These are phyloP conservation scores for Aurelia aurita DNA, from an alignment of 30 jellyfish, hydroid and myxozoan genomes.

Conservation along the genomic window DNA sequence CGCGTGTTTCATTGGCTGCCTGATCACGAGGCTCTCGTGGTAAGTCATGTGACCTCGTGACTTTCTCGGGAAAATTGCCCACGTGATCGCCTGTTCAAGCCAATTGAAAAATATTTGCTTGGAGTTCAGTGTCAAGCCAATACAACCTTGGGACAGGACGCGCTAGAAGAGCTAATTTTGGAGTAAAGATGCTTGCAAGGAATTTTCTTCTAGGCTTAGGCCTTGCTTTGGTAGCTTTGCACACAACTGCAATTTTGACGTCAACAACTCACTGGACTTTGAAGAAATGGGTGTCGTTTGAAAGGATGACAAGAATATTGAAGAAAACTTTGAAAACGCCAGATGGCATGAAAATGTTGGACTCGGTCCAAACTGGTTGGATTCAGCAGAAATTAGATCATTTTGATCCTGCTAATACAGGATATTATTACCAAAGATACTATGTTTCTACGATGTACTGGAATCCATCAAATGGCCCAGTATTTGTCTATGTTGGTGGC, in stretches of 20 bases:
- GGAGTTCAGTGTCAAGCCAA: not conserved
- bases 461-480: constrained; percentile 77
- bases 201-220: constrained; percentile 5
- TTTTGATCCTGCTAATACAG: constrained; percentile 48
- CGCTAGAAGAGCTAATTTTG: not conserved
- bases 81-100: constrained; percentile 19
- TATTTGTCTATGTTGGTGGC: constrained; percentile 84
- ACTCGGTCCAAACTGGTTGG: constrained; percentile 64
- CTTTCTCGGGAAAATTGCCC: constrained; percentile 29
- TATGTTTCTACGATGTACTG: constrained; percentile 65
- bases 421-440: constrained; percentile 64
- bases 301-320: constrained; percentile 33
- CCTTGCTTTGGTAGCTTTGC: constrained; percentile 3
- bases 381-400: constrained; percentile 73
- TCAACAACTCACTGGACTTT: constrained; percentile 56
- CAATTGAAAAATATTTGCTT: not conserved
- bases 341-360: constrained; percentile 22
- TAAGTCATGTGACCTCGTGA: constrained; percentile 60
- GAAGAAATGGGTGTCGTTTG: constrained; percentile 30
- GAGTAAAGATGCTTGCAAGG: constrained; percentile 17
- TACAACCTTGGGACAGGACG: not conserved
- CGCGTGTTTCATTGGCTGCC: not conserved
- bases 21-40: constrained; percentile 8
- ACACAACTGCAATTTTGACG: constrained; percentile 47
- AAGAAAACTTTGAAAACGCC: constrained; percentile 22